A percentile compares a stretch with the other conserved stretches of the same genome.
Evolutionary conservation across 1,140 invertebrate species (phyloP).

Genomic region (Hyposmocoma kahamanoa): DNA sequence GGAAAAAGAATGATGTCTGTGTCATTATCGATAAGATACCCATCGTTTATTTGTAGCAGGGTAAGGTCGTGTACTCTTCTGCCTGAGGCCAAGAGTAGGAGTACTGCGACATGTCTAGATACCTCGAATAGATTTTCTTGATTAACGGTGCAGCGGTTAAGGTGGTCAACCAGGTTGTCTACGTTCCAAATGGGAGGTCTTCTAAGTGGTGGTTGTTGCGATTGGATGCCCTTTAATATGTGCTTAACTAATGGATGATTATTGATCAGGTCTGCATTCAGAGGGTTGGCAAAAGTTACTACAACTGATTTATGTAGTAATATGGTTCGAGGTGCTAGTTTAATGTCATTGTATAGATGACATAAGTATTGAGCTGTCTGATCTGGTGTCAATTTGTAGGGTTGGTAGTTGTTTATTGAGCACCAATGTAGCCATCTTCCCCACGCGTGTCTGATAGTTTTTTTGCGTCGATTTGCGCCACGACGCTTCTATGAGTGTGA

Average conservation of each 20-base stretch:
- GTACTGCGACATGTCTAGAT: background rate
- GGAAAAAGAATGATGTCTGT: too few species aligned
- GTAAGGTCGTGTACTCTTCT: slow-evolving; percentile 8
- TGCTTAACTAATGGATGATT: background rate
- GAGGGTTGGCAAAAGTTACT: slow-evolving; percentile 1
- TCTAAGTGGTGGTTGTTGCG: background rate
- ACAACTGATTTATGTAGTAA: slow-evolving; percentile 4
- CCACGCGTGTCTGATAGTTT: slow-evolving; percentile 1
- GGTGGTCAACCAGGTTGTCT: background rate
- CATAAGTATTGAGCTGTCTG: background rate
- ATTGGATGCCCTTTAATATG: background rate
- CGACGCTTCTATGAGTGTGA: background rate
- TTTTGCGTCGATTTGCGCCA: slow-evolving; percentile 2
- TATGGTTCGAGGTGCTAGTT: slow-evolving; percentile 1
- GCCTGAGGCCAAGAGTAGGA: slow-evolving; percentile 2
- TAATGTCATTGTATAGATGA: background rate
- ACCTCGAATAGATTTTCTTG: slow-evolving; percentile 4
- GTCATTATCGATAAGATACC: too few species aligned
- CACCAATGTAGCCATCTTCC: background rate
- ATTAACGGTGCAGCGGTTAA: background rate
- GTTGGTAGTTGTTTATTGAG: background rate
- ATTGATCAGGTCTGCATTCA: background rate
- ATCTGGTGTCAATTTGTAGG: background rate
- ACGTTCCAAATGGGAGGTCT: background rate
- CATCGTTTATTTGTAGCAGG: background rate